phyloP scores from a whole-genome alignment of 2,113 vertebrate species.

The Furnarius figulus region DNA sequence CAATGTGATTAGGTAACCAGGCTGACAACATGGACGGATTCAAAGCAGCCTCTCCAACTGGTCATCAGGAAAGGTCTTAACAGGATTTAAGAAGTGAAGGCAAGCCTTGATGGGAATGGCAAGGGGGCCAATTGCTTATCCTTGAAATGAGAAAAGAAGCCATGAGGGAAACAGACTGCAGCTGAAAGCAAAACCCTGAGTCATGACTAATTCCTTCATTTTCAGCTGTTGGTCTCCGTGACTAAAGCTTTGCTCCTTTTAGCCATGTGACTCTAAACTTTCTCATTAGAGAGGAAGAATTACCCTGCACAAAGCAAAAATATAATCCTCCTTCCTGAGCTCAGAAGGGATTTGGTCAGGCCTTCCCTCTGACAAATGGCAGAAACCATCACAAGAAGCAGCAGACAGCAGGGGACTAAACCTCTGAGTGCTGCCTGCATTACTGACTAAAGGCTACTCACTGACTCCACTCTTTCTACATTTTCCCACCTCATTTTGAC shows the following conservation, averaged over 20 bases:
- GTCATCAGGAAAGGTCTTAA: not conserved
- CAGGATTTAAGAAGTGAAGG: not conserved
- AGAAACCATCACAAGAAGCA: not conserved
- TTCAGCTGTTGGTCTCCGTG: not conserved
- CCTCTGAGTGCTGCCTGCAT: not conserved
- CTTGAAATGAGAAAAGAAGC: not conserved
- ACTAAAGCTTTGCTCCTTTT: not conserved
- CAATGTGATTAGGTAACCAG: not conserved
- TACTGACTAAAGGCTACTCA: not conserved
- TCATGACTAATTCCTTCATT: not conserved
- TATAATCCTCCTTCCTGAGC: not conserved
- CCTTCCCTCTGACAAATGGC: not conserved
- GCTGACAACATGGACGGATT: not conserved
- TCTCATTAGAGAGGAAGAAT: not conserved
- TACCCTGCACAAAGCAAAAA: not conserved
- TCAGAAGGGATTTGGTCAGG: not conserved
- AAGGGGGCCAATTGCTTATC: not conserved
- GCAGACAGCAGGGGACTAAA: not conserved
- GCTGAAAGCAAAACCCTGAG: not conserved
- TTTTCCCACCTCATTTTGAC: not conserved
- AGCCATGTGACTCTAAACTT: not conserved
- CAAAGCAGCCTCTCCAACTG: not conserved
- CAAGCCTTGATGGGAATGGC: not conserved
- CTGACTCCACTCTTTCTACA: not conserved
- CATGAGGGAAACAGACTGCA: not conserved